phyloP scores from a whole-genome alignment of 2,797 vertebrate genomes.

The Enteromius unitaeniatus region DNA sequence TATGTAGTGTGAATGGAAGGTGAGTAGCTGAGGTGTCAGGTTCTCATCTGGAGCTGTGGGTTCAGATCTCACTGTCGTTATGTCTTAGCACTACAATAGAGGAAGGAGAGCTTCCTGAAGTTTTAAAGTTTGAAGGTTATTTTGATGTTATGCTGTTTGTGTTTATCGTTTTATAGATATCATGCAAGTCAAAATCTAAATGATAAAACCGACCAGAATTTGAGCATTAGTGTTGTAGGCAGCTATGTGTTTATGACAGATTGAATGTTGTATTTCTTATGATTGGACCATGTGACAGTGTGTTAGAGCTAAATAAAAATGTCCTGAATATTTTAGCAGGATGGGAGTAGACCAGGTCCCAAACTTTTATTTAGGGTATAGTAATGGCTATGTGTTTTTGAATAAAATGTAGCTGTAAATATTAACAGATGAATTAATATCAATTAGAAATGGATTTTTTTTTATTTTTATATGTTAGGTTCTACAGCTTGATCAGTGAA shows the following conservation, averaged over 20 bases:
- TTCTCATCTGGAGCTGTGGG: neutral
- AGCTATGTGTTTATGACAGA: neutral
- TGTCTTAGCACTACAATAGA: neutral
- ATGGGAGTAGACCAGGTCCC: neutral
- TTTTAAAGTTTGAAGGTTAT: neutral
- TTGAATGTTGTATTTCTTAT: neutral
- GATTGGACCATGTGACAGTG: constrained; percentile 8
- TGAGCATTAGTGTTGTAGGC: neutral
- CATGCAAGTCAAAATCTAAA: neutral
- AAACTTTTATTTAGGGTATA: neutral
- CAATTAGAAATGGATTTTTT: neutral
- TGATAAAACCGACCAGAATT: neutral
- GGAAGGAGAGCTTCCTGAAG: neutral
- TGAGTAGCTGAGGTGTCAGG: constrained; percentile 4
- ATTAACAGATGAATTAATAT: neutral
- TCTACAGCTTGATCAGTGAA: neutral
- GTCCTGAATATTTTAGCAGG: constrained; percentile 7
- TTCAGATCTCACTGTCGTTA: neutral
- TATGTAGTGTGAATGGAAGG: neutral
- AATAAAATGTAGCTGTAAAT: neutral
- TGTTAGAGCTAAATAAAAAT: constrained; percentile 19
- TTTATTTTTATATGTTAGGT: neutral
- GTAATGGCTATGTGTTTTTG: neutral
- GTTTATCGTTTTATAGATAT: neutral
- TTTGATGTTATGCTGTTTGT: neutral